Evolutionary conservation across 1,140 invertebrate genomes (phyloP), one percentile per base, ranked within the genome.

Genomic region (Mercenaria mercenaria): DNA sequence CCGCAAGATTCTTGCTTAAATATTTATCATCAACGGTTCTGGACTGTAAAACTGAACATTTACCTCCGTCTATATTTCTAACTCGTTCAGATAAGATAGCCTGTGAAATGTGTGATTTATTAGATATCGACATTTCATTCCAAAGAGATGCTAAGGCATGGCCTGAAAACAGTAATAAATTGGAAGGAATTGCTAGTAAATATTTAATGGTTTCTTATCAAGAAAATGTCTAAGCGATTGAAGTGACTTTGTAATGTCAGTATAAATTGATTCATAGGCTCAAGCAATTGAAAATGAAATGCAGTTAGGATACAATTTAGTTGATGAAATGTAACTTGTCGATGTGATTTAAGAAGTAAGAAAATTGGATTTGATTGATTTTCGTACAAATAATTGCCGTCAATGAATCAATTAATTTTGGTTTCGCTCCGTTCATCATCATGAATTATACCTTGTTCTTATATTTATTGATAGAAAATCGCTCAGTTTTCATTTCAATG

Each of bases 141-240:
- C 34, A 23, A 39, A 18, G 4, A 72, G 67, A 72, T 72, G 23
- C 20, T 39, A 72, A 72, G 67, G 67, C 26, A 67, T 34, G 67
- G 29, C 34, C 67, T 37, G 34, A 39, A 72, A 72, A 37, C 67
- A 39, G 67, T 72, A 72, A 72, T 39, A 72, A 72, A 72, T 72
- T 72, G 67, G 34, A 72, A 37, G 34, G 67, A 72, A 37, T 72
- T 39, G 67, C 67, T 72, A 20, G 34, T 72, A 72, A 72, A 72
- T 72, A 72, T 72, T 72, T 72, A 72, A 72, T 72, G 67, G 34
- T 37, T 72, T 72, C 67, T 39, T 72, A 72, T 72, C 67, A 20
- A 72, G 34, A 39, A 41, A 39, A 72, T 8, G 20, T 41, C 3
- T 39, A 39, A 37, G 11, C 67, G 67, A 39, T 39, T 72, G 32